Evolutionary conservation across 2,113 vertebrate genomes (phyloP), one percentile per base, ranked within the genome.

Genomic region (Oryzias javanicus): DNA sequence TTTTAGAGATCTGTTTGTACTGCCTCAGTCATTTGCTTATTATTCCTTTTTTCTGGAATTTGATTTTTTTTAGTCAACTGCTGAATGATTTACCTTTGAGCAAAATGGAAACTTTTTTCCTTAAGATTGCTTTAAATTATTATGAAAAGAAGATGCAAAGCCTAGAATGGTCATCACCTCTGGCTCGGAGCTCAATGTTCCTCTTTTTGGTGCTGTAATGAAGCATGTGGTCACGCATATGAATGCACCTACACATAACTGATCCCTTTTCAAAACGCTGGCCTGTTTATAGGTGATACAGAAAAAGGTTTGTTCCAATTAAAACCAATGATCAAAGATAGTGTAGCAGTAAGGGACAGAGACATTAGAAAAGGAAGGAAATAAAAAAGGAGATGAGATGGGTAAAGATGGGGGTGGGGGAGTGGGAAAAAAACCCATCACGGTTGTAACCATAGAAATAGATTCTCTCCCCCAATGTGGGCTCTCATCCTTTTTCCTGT

Each of bases 381-480:
- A 80, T 64, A 68, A 81, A 61, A 81, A 49, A 75, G 64, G 66
- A 63, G 74, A 81, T 64, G 78, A 89, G 78, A 86, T 24, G 63
- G 75, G 67, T 82, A 78, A 83, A 82, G 81, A 82, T 81, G 86
- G 80, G 82, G 77, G 83, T 77, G 75, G 78, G 78, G 78, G 79
- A 68, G 46, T 27, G 50, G 51, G 41, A 13, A 4, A 50, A 82
- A 17, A 7, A 18, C 17, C 7, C 65, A 80, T 64, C 61, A 81
- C 49, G 59, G 80, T 89, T 76, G 85, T 87, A 84, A 86, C 90
- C 89, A 92, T 91, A 91, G 89, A 86, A 90, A 91, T 91, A 80
- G 79, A 79, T 84, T 84, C 60, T 74, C 82, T 73, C 70, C 68
- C 72, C 64, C 82, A 80, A 78, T 88, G 83, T 81, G 58, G 77